Evolutionary conservation across 1,140 invertebrate species (phyloP), one percentile per base, ranked within the genome.

Genomic region (Drosophila parvula): DNA sequence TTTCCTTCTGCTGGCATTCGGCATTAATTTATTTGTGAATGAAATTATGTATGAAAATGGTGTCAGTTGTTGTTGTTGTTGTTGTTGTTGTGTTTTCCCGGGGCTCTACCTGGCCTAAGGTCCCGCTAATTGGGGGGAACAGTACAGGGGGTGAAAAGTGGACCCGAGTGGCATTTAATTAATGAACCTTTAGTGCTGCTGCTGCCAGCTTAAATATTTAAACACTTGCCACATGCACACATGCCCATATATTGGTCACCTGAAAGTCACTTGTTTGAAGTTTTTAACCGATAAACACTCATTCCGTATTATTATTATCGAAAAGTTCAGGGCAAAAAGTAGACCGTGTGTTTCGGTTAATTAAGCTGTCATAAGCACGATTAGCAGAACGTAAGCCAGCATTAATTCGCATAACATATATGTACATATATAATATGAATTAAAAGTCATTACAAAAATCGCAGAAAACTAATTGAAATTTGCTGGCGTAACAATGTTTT

Each of bases 391-490:
- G 16, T 45, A 51, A 53, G 40, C 62, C 43, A 68, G 53, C 62
- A 68, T 60, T 76, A 68, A 76, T 59, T 32, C 32, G 16, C 32
- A 73, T 74, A 44, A 14, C 8, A 41, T 41, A 22, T 34, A 30
- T 18, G 11, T 30, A 36, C 12, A 7, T 53, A 5, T 6, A 32
- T 50, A 48, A n/a, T 53, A 22, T 36, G 50, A 53, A 76, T 59
- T 60, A 68, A 68, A 75, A 55, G 41, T 55, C 38, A 59, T 77
- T 48, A 56, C 41, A 41, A 41, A 67, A 44, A 55, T 61, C 63
- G 41, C 55, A 36, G 40, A 30, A 68, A 68, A 68, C 62, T 77
- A 77, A 77, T 77, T 77, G 55, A 77, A 77, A 77, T 51, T 64
- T 40, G 60, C 32, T 45, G 40, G 34, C 18, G 18, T 60, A 34